A percentile compares a stretch with the other conserved stretches of the same genome.
Evolutionary conservation across 1,140 invertebrate genomes (phyloP).

Genomic region (Rhopalosiphum maidis): DNA sequence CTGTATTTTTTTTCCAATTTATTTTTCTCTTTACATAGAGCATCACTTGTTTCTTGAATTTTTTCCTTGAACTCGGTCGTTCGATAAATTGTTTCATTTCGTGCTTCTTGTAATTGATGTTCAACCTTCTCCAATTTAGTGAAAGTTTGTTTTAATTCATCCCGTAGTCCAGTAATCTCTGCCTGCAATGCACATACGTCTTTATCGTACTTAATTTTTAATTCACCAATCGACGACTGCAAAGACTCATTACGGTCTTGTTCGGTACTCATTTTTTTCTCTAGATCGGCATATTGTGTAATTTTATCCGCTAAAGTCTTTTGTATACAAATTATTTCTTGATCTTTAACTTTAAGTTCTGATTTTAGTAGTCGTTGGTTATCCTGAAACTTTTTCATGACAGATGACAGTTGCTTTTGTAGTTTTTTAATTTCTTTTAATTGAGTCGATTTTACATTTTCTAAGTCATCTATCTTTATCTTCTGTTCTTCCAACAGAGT

Average conservation of each 20-base stretch:
- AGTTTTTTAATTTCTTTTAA: neutral
- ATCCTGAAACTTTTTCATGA: neutral
- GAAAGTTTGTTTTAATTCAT: neutral
- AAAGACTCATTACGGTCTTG: neutral
- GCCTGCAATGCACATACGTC: neutral
- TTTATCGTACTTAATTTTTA: neutral
- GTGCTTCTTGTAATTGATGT: neutral
- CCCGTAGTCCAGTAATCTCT: neutral
- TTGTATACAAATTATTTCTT: neutral
- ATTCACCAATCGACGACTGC: neutral
- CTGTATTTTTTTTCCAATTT: neutral
- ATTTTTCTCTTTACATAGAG: neutral
- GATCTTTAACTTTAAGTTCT: neutral
- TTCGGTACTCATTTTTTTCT: neutral
- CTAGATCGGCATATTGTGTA: neutral
- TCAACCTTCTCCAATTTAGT: neutral
- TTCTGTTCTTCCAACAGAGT: neutral
- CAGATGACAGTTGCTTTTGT: neutral
- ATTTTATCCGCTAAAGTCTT: neutral
- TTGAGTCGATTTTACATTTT: neutral
- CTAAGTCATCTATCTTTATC: neutral
- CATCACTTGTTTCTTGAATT: neutral
- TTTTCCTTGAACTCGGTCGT: neutral
- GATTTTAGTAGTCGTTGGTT: neutral
- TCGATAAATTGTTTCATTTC: neutral